These are phyloP conservation scores for Leptobrachium ailaonicum DNA, from an alignment of 2,113 vertebrate genomes.

Conservation along the genomic window DNA sequence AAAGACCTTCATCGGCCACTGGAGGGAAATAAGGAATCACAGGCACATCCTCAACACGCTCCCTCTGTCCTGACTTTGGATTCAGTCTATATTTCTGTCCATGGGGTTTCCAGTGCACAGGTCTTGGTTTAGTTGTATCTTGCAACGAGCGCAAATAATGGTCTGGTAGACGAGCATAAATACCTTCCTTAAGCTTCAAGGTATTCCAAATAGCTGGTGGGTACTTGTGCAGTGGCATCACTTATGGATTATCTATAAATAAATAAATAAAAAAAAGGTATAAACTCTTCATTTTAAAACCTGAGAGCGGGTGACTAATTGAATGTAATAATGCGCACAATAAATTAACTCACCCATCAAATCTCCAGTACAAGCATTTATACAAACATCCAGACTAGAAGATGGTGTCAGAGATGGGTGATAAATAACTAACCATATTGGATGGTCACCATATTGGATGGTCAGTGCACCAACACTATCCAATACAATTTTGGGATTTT, in stretches of 20 bases:
- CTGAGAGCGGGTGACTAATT: no score
- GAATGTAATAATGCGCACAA: no score
- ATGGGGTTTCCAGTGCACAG: conserved; percentile 85
- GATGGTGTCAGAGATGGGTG: no score
- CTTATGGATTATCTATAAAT: not conserved
- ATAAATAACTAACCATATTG: no score
- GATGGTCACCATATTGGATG: no score
- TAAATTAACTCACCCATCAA: no score
- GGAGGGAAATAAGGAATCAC: conserved; percentile 77
- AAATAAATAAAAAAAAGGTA: not conserved
- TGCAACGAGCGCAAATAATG: conserved; percentile 79
- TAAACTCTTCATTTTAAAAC: no score
- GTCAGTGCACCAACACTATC: no score
- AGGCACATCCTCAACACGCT: conserved; percentile 87
- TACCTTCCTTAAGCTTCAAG: conserved; percentile 76
- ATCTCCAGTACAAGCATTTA: no score
- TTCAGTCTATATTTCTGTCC: conserved; percentile 69
- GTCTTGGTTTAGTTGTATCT: conserved; percentile 58
- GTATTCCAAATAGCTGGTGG: conserved; percentile 77
- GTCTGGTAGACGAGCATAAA: conserved; percentile 80
- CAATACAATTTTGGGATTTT: no score
- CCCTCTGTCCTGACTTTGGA: conserved; percentile 72
- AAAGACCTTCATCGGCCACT: conserved; percentile 79
- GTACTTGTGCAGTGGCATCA: conserved; percentile 83
- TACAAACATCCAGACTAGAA: no score